Evolutionary conservation across 2,113 vertebrate species (phyloP), one percentile per base, ranked within the genome.

Genomic region (Argyrosomus japonicus): DNA sequence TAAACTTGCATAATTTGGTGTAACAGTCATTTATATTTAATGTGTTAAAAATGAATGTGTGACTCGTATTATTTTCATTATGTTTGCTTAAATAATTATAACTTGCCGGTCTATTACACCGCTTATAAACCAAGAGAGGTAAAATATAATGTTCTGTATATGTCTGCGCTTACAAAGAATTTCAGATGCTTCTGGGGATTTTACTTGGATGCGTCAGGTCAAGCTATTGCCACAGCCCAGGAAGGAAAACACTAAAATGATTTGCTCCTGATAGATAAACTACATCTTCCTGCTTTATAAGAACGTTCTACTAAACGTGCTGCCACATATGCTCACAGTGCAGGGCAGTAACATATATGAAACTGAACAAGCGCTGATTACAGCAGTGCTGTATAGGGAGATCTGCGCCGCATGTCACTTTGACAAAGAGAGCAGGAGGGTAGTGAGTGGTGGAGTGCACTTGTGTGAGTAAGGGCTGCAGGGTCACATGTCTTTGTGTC

Each of bases 401-500:
- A 78, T 57, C 50, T 69, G 54, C 6, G 21, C 57, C 69, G 54
- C 72, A 11, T 73, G 84, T 87, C 81, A 82, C 77, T 87, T 82
- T 86, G 87, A 86, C 74, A 60, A 74, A 86, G 76, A 60, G 82
- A 76, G 36, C 82, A 82, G 67, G 25, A 69, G 77, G 85, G 58
- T 12, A 36, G 27, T 25, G 51, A 68, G 77, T 82, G 87, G 90
- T 86, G 82, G 82, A 89, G 80, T 76, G 86, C 47, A 71, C 67
- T 58, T 62, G 75, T 83, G 75, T 68, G 76, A 88, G 51, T 17
- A 58, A 77, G 77, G 68, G 82, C 83, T 83, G 36, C 67, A 68
- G 82, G 86, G 77, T 90, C 77, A 74, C 82, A 71, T 76, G 88
- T 90, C 76, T 89, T 69, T 82, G 82, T 81, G 84, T 85, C 78